Base-by-base conservation (phyloP, 92 coral and sea anemone species). In the Siderastrea radians region DNA sequence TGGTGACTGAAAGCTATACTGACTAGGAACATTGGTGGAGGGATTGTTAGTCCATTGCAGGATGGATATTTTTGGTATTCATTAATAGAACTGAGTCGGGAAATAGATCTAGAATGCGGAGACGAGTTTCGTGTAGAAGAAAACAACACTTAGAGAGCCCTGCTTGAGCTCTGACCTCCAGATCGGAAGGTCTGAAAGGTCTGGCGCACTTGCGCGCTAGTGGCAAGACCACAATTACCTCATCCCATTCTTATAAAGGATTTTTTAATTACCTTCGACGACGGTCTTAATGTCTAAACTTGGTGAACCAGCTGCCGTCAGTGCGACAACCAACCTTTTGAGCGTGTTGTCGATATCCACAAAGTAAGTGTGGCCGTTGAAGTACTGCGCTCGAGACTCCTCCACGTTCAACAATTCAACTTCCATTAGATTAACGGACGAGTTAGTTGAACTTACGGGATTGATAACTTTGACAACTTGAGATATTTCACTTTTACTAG, bases 291-390 rank as follows among this genome's bases (percentile, higher is more conserved):
- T 55, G 7, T 15, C 58, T n/a, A 80, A 87, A 2, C 3, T 38
- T 13, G 86, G 90, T 9, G 78, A 60, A 2, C 80, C 19, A 26
- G 77, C 82, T 7, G 80, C 90, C 2, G 90, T 63, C 0, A 90
- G 73, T 12, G 66, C 80, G 68, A 90, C 70, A 43, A 90, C 81
- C 45, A 90, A 78, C 15, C 78, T 81, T 9, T 51, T 11, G 13
- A 90, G 79, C 13, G 90, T 78, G 45, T 67, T 85, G 49, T 93
- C 96, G 60, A 79, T 69, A 46, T 80, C 81, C 16, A 87, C 85
- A 49, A 66, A 58, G 73, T 78, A 79, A 54, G 49, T 13, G 3
- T 63, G 85, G 3, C 77, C 63, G 17, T 46, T 83, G 4, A 86
- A 71, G 16, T 45, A 60, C 13, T 64, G 59, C 5, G 78, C 44